These are phyloP conservation scores for Neolamprologus falcicula DNA, from an alignment of 2,113 vertebrate species.

Conservation along the genomic window DNA sequence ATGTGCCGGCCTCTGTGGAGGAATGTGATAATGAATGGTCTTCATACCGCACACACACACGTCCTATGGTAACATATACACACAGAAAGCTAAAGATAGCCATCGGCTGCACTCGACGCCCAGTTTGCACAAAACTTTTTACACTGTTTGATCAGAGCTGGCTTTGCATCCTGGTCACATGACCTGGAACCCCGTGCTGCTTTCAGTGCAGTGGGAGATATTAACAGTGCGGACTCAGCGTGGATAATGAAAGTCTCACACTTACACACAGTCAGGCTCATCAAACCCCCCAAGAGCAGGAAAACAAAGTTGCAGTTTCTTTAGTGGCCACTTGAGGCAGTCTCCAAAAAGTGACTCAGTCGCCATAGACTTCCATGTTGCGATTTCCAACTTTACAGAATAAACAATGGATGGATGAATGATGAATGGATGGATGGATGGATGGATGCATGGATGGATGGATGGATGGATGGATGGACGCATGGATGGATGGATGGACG, in stretches of 20 bases:
- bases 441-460: fast-evolving
- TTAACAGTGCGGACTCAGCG: neutral
- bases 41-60: neutral
- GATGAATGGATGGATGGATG: too few species aligned
- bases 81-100: constrained; percentile 37
- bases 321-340: neutral
- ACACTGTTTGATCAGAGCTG: neutral
- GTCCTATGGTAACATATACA: neutral
- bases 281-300: fast-evolving
- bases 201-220: neutral
- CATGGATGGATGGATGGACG: too few species aligned
- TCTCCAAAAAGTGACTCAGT: neutral
- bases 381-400: neutral
- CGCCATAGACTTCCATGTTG: neutral
- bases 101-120: neutral
- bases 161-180: neutral
- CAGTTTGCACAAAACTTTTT: neutral
- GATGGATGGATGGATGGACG: fast-evolving
- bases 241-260: neutral
- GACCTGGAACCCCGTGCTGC: neutral
- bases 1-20: constrained; percentile 15
- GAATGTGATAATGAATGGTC: constrained; percentile 54
- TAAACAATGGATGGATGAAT: neutral
- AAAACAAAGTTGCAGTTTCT: neutral
- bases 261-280: neutral